These are phyloP conservation scores for Drosophila putrida DNA, from an alignment of 2,888 invertebrate species.

Conservation along the genomic window DNA sequence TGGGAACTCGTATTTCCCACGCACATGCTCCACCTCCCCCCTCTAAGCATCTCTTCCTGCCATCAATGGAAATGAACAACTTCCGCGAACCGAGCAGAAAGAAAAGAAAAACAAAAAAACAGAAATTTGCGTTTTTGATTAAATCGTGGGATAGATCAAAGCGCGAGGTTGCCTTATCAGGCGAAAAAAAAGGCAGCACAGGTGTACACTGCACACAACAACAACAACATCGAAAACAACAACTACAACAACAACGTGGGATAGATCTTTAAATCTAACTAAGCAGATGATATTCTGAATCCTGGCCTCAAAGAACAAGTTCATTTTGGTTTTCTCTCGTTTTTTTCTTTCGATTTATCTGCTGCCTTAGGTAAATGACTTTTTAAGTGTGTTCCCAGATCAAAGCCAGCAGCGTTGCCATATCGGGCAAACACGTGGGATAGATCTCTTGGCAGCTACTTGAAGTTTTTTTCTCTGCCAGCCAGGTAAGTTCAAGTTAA, in stretches of 20 bases:
- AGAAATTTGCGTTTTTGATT: slow-evolving; percentile 80
- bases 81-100: slow-evolving; percentile 60
- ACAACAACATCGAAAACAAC: slow-evolving; percentile 23
- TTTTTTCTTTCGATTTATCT: neutral
- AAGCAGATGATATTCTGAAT: slow-evolving; percentile 11
- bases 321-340: slow-evolving; percentile 2
- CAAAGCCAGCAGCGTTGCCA: slow-evolving; percentile 18
- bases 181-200: slow-evolving; percentile 21
- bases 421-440: slow-evolving; percentile 30
- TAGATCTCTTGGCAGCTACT: slow-evolving; percentile 24
- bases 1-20: slow-evolving; percentile 67
- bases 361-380: slow-evolving; percentile 26
- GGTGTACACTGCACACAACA: slow-evolving; percentile 29
- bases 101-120: slow-evolving; percentile 15
- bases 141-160: slow-evolving; percentile 79
- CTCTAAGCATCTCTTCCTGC: slow-evolving; percentile 18
- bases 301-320: slow-evolving; percentile 15
- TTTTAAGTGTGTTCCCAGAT: slow-evolving; percentile 26
- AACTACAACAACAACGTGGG: slow-evolving; percentile 48
- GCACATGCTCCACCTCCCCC: slow-evolving; percentile 62
- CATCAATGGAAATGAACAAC: slow-evolving; percentile 58
- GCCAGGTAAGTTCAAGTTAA: slow-evolving; percentile 3
- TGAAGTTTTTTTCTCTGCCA: slow-evolving; percentile 7
- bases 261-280: slow-evolving; percentile 35
- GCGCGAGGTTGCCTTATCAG: slow-evolving; percentile 52